Evolutionary conservation across 2,888 invertebrate genomes (phyloP), one percentile per base, ranked within the genome.

Genomic region (Oxytorus armatus): DNA sequence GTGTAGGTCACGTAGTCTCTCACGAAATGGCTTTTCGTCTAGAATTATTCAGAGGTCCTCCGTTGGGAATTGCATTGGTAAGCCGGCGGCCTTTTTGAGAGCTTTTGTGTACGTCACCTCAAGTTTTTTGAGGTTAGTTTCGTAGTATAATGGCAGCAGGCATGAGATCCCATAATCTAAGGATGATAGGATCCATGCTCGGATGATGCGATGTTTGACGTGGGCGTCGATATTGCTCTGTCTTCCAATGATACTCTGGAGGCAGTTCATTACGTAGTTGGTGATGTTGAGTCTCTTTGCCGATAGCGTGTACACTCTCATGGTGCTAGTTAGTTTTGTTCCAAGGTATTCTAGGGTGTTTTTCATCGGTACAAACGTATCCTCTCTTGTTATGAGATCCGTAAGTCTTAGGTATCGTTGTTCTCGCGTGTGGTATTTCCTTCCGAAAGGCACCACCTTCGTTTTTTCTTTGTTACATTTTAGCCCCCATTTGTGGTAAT

Each of bases 241-340:
- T 7, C 49, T 47, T 5, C 29, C 65, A 11, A 65, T 49, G 11
- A 65, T 65, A 16, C 65, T 61, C 47, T 69, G 69, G n/a, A 51
- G 51, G 53, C n/a, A n/a, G n/a, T n/a, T n/a, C n/a, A n/a, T n/a
- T n/a, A 69, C 49, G 51, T 39, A 29, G 51, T 33, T 68, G n/a
- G 75, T 53, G 11, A 61, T 77, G 47, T 25, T 57, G 49, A 59
- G 59, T 72, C 47, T 72, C 23, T 59, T 29, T n/a, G 47, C 21
- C 42, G 47, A 25, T 18, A 49, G 59, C 0, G 47, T n/a, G n/a
- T n/a, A 44, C 47, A 72, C 57, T 72, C 29, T 44, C 0, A 59
- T 59, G 2, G 72, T 72, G 29, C 72, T 72, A 21, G 59, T 44
- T 44, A 69, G 14, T 18, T 53, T 55, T 1, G 33, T n/a, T 23